Evolutionary conservation across 2,888 invertebrate genomes (phyloP).

Genomic region (Pinctada fucata): DNA sequence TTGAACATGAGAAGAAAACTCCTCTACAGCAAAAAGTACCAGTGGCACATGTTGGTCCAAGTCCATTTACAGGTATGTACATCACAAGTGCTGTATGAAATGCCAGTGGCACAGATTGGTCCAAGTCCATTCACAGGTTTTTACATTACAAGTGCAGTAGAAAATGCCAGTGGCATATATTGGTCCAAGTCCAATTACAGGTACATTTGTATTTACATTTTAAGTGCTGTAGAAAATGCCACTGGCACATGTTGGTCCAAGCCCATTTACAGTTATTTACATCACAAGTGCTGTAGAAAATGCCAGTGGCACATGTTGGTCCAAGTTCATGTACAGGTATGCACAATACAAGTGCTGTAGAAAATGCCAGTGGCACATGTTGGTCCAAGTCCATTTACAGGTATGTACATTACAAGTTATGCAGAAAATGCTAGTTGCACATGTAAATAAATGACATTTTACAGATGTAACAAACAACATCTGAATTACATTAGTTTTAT

Average conservation of each 20-base stretch:
- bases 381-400: constrained; percentile 75
- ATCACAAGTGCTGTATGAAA: constrained; percentile 61
- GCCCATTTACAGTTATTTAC: constrained; percentile 74
- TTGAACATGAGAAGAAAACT: constrained; percentile 79
- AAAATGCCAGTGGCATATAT: constrained; percentile 46
- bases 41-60: constrained; percentile 64
- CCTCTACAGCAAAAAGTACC: constrained; percentile 46
- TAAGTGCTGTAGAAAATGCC: constrained; percentile 47
- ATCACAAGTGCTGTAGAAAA: constrained; percentile 61
- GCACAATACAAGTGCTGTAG: constrained; percentile 14
- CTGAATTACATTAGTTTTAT: too few species aligned
- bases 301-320: too few species aligned
- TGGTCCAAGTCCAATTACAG: constrained; percentile 75
- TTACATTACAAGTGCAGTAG: constrained; percentile 25
- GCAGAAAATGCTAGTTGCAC: constrained; percentile 45
- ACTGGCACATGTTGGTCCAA: constrained; percentile 64
- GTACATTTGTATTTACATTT: constrained; percentile 69
- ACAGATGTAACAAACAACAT: constrained; percentile 55
- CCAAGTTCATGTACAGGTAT: too few species aligned
- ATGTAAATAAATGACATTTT: constrained; percentile 74
- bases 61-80: constrained; percentile 73
- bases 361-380: constrained; percentile 46
- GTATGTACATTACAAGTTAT: constrained; percentile 65
- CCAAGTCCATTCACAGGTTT: too few species aligned
- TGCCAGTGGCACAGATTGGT: too few species aligned